These are phyloP conservation scores for Platysteira castanea DNA, from an alignment of 2,113 vertebrate species.

Conservation along the genomic window DNA sequence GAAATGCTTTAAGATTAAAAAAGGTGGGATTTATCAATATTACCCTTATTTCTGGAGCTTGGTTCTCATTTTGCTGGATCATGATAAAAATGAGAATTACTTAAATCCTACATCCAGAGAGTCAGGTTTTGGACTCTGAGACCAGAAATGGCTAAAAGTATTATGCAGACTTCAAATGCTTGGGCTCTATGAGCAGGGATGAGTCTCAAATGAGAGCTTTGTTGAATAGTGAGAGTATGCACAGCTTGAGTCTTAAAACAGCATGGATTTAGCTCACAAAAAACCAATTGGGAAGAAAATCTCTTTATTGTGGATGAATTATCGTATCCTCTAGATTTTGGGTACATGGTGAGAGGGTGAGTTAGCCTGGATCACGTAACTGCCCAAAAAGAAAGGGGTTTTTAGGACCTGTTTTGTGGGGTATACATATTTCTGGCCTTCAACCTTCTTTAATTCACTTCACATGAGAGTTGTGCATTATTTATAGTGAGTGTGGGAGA, in stretches of 20 bases:
- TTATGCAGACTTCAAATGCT: background rate
- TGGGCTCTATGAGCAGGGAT: background rate
- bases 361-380: background rate
- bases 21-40: background rate
- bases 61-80: background rate
- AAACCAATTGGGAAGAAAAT: background rate
- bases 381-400: background rate
- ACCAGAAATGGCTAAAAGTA: background rate
- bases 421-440: background rate
- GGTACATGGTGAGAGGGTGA: background rate
- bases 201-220: background rate
- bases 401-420: background rate
- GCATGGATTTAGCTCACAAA: background rate
- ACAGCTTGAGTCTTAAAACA: background rate
- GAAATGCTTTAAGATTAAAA: background rate
- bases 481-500: conserved; percentile 42
- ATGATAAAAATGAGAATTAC: background rate
- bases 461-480: conserved; percentile 19
- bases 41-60: background rate
- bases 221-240: background rate
- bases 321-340: background rate
- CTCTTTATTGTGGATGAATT: background rate
- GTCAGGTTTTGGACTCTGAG: background rate
- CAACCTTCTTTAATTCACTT: background rate
- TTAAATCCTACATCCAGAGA: background rate